Evolutionary conservation across 2,888 invertebrate genomes (phyloP), one percentile per base, ranked within the genome.

Genomic region (Alloplasta piceator): DNA sequence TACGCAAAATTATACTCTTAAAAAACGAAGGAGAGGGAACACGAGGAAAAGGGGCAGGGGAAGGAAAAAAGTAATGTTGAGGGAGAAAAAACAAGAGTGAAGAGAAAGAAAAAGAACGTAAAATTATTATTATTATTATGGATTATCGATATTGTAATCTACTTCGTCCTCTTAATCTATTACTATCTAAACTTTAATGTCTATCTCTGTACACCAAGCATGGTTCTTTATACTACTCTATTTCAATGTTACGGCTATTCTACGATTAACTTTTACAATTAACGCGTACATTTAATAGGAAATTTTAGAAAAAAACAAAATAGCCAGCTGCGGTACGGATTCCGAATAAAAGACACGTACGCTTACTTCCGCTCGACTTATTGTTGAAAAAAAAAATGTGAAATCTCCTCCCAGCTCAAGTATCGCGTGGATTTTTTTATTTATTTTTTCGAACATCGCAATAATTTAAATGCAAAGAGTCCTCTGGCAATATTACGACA

Each of bases 161-260:
- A 90, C 73, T 26, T 90, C 85, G 87, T 89, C 91, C 90, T 90
- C 89, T 89, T 88, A 90, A 86, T 71, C 72, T 64, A 89, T 90
- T 90, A 89, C 89, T 90, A 86, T 89, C 75, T 80, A 80, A 88
- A 91, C 88, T 90, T 91, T 90, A 91, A 91, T 91, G 90, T 90
- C 90, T 89, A 90, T 90, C 90, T 90, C 89, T 90, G 41, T 43
- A 90, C 87, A 87, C 87, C 88, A 68, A 88, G 89, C 90, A 91
- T 91, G 89, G 88, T 89, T 90, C 90, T 89, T 90, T 89, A 89
- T 88, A 91, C 89, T 90, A 89, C 82, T 90, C 89, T 90, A 90
- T 90, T 92, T 85, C 58, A 89, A 91, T 91, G 90, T 90, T 89
- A 90, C 86, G 85, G 26, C 88, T 90, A 90, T 91, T 87, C 89